Evolutionary conservation across 2,113 vertebrate genomes (phyloP).

Genomic region (Pedetes capensis): DNA sequence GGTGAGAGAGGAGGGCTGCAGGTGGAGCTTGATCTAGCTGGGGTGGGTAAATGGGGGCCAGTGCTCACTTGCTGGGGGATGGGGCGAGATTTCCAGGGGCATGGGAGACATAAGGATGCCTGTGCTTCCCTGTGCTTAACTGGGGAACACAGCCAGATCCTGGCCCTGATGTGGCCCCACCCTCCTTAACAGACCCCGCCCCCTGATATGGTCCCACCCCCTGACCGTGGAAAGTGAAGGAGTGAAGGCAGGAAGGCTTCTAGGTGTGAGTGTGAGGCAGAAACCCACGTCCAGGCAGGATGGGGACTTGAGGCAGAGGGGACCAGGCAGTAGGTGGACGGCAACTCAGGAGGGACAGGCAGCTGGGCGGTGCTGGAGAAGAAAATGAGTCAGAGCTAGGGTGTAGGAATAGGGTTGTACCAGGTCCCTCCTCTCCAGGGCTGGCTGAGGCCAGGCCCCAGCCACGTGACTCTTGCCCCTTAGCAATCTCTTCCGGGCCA

Average conservation of each 20-base stretch:
- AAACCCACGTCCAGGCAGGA: background rate
- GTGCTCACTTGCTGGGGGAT: no score
- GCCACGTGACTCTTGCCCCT: background rate
- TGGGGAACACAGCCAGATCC: background rate
- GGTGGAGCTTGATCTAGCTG: background rate
- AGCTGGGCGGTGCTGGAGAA: accelerated
- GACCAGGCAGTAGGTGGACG: background rate
- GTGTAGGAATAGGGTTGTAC: accelerated
- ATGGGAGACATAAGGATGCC: accelerated
- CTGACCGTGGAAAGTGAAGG: background rate
- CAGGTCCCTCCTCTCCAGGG: accelerated
- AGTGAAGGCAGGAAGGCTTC: background rate
- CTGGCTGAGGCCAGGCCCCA: no score
- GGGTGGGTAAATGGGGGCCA: background rate
- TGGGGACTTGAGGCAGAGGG: accelerated
- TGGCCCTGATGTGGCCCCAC: no score
- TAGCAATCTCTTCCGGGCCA: background rate
- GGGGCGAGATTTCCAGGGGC: background rate
- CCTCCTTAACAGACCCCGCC: no score
- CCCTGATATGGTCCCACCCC: no score
- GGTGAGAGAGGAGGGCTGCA: background rate
- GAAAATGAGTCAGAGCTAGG: background rate
- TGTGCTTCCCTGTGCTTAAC: no score
- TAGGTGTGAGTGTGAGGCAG: background rate
- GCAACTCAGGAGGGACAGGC: accelerated